These are phyloP conservation scores for Catocala sponsa DNA, from an alignment of 2,888 invertebrate genomes.

Conservation along the genomic window DNA sequence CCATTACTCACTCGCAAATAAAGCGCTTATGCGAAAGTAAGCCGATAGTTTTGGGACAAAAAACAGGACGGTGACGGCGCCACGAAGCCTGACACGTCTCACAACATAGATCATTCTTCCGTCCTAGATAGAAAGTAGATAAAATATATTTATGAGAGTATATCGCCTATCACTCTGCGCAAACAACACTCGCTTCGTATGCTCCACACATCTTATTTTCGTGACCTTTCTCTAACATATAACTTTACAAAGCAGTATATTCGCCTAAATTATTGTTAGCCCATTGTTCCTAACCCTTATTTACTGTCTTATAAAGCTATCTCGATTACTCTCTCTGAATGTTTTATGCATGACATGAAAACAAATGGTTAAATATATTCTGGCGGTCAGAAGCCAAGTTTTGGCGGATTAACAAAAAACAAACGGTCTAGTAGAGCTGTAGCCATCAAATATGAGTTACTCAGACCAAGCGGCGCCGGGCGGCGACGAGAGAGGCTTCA, in stretches of 20 bases:
- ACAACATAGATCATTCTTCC: conserved; percentile 64
- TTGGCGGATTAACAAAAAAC: conserved; percentile 45
- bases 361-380: conserved; percentile 55
- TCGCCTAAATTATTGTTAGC: conserved; percentile 41
- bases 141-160: conserved; percentile 49
- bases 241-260: conserved; percentile 31
- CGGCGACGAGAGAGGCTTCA: conserved; percentile 32
- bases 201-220: conserved; percentile 31
- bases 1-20: conserved; percentile 36
- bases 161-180: conserved; percentile 37
- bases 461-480: conserved; percentile 46
- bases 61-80: conserved; percentile 63
- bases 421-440: conserved; percentile 38
- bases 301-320: conserved; percentile 45
- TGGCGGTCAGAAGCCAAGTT: conserved; percentile 48
- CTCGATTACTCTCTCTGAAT: conserved; percentile 53
- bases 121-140: conserved; percentile 61
- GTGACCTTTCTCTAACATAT: conserved; percentile 18
- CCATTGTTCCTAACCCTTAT: conserved; percentile 50
- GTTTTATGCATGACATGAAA: conserved; percentile 70
- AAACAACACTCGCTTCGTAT: conserved; percentile 26
- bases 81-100: conserved; percentile 59
- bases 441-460: conserved; percentile 50
- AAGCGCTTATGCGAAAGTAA: conserved; percentile 32
- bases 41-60: conserved; percentile 48